Evolutionary conservation across 2,797 vertebrate genomes (phyloP).

Genomic region (Hemitrygon akajei): DNA sequence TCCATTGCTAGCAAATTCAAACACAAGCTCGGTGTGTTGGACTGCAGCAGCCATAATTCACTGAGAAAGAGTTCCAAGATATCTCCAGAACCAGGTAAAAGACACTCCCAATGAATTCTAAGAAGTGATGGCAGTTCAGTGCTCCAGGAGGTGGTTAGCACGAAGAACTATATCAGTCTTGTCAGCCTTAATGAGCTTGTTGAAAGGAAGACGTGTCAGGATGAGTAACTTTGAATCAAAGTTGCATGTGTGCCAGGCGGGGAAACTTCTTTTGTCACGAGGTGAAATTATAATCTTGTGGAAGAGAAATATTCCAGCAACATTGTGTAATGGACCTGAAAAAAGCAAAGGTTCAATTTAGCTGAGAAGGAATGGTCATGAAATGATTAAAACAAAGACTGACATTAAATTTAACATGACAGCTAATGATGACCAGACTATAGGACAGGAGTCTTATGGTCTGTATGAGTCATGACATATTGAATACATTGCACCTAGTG

Average conservation of each 20-base stretch:
- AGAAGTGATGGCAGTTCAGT: slow-evolving; percentile 42
- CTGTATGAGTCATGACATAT: neutral
- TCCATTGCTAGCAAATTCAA: slow-evolving; percentile 80
- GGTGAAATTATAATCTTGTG: neutral
- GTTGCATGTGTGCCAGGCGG: neutral
- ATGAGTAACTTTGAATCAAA: neutral
- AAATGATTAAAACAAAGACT: neutral
- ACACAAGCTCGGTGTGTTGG: slow-evolving; percentile 72
- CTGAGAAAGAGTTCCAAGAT: neutral
- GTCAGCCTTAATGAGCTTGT: neutral
- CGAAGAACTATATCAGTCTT: slow-evolving; percentile 24
- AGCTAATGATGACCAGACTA: neutral
- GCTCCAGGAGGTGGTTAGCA: slow-evolving; percentile 44
- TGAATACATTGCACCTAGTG: neutral
- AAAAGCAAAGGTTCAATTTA: neutral
- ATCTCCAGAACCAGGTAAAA: slow-evolving; percentile 39
- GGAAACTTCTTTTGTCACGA: neutral
- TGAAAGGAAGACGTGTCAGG: neutral
- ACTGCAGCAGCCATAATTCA: slow-evolving; percentile 70
- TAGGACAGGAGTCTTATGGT: neutral
- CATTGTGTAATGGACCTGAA: slow-evolving; percentile 23
- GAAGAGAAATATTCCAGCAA: neutral
- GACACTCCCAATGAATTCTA: slow-evolving; percentile 29
- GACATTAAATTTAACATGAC: too few species aligned
- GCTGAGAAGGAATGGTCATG: neutral